phyloP scores from a whole-genome alignment of 2,888 invertebrate species.

The Amphimallon solstitiale region DNA sequence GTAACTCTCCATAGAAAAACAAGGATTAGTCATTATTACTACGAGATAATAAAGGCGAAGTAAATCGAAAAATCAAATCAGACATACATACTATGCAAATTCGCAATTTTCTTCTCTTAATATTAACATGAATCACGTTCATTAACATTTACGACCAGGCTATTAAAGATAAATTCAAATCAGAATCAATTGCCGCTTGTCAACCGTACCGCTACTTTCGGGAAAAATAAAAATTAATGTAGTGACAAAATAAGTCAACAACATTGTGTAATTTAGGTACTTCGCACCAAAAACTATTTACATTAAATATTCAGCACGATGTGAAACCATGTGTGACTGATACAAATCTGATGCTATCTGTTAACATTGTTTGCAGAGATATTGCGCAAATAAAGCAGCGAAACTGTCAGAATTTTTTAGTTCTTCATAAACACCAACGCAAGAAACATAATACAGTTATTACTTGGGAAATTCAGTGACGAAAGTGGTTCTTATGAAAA shows the following conservation, averaged over 20 bases:
- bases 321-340: neutral
- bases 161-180: slow-evolving; percentile 9
- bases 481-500: too few species aligned
- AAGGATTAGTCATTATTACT: too few species aligned
- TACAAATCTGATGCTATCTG: neutral
- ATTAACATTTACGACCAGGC: slow-evolving; percentile 8
- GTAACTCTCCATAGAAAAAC: too few species aligned
- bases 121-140: slow-evolving; percentile 11
- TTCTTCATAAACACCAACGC: neutral
- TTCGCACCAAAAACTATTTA: neutral
- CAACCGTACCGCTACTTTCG: neutral
- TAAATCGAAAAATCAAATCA: too few species aligned
- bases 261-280: too few species aligned
- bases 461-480: neutral
- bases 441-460: neutral
- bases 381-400: neutral
- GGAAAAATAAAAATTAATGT: neutral
- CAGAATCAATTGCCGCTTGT: neutral
- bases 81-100: too few species aligned
- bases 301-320: slow-evolving; percentile 14
- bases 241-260: neutral
- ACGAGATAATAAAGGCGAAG: too few species aligned
- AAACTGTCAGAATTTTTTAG: neutral
- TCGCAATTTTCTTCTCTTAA: neutral
- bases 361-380: neutral